Evolutionary conservation across 1,140 invertebrate species (phyloP), one percentile per base, ranked within the genome.

Genomic region (Brachionus paranguensis): DNA sequence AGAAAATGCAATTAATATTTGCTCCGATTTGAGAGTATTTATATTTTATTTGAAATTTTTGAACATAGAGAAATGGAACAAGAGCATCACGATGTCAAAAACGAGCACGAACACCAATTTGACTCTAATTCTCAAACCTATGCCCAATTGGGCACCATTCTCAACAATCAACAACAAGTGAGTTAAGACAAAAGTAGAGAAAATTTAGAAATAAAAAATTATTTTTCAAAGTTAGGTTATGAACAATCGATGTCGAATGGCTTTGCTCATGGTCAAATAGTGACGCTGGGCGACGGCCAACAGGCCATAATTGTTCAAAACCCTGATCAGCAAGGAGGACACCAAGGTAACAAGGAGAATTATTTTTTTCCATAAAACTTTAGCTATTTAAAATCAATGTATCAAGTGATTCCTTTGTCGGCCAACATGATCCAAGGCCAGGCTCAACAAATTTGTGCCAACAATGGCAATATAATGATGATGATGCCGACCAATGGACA

Each of bases 241-340:
- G 68, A 41, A n/a, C 68, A 72, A 72, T 43, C 29, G 11, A 72
- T 45, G 33, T 8, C 68, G 3, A 72, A 72, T 72, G 37, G 68
- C 6, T 81, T 81, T 27, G 14, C 64, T 24, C 53, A 81, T 45
- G 53, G 53, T 12, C 78, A 81, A 65, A 45, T 81, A 41, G 43
- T 81, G 43, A 33, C 78, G 6, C 41, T 81, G 6, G 53, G 10
- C 24, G 78, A 81, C 64, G 78, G 78, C 17, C 78, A 81, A 81
- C 78, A 81, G 14, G 78, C 78, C 14, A 37, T 81, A 27, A 64
- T 81, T 37, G 53, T 81, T 29, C 78, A 60, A 81, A 81, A 27
- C 37, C 5, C 78, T 2, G 78, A 81, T 47, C 29, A 65, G 8
- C n/a, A 24, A 27, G 37, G 78, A 37, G 64, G n/a, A 81, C 78